Conservation (phyloP, 2,797 vertebrate species). For the Peromyscus attwateri region DNA sequence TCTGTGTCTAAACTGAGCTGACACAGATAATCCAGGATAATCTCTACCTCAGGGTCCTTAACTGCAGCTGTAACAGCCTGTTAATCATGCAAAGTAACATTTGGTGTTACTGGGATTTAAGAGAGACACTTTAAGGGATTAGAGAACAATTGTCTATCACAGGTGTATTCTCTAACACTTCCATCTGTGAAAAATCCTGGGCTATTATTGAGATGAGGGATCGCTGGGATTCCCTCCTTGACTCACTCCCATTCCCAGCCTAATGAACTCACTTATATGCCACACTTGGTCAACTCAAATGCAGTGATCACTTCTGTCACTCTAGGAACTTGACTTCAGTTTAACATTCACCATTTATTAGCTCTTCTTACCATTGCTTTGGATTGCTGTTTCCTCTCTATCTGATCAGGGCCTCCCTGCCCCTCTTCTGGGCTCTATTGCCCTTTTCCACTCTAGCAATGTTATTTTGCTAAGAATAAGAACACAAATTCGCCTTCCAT, state of each 20-base stretch:
- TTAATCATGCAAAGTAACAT: neutral
- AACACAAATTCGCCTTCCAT: neutral
- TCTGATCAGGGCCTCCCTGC: neutral
- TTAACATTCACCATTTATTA: neutral
- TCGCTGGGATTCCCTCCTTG: neutral
- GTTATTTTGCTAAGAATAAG: neutral
- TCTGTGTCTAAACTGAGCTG: neutral
- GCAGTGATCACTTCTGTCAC: neutral
- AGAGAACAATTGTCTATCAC: neutral
- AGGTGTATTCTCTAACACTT: neutral
- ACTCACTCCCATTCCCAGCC: neutral
- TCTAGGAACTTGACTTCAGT: neutral
- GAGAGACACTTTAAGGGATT: neutral
- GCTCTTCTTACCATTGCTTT: neutral
- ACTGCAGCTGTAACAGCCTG: neutral
- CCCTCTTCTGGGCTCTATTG: neutral
- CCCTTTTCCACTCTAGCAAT: neutral
- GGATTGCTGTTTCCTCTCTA: neutral
- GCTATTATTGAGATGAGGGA: neutral
- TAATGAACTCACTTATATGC: neutral
- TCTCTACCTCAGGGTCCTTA: neutral
- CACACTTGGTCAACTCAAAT: neutral
- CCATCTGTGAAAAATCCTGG: constrained; percentile 14
- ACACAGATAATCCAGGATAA: neutral
- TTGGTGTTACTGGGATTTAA: neutral